These are phyloP conservation scores for Picathartes gymnocephalus DNA, from an alignment of 2,113 vertebrate genomes.

Conservation along the genomic window DNA sequence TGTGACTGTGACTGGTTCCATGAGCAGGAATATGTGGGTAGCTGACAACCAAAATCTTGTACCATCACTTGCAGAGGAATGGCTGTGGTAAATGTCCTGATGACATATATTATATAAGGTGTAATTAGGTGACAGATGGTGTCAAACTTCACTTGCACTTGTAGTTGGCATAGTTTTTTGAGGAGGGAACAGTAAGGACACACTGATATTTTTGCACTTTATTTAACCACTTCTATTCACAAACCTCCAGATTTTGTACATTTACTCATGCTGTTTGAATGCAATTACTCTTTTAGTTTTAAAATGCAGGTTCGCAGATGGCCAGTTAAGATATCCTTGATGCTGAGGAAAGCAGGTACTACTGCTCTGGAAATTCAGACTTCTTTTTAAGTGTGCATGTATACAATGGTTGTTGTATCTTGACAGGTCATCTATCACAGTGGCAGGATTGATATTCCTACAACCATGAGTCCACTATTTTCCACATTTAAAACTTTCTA, in stretches of 20 bases:
- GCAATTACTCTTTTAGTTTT: background rate
- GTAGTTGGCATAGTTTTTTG: background rate
- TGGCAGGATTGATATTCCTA: background rate
- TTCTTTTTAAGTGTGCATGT: background rate
- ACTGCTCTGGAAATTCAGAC: background rate
- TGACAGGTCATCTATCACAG: background rate
- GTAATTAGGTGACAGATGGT: slow-evolving; percentile 30
- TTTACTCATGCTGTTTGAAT: background rate
- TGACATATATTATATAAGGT: slow-evolving; percentile 25
- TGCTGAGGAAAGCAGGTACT: background rate
- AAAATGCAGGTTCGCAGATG: background rate
- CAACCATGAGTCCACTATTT: background rate
- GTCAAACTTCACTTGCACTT: background rate
- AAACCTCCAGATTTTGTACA: background rate
- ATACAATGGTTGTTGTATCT: background rate
- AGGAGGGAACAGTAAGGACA: background rate
- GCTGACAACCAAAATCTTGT: background rate
- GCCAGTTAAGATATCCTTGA: background rate
- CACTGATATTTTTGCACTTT: background rate
- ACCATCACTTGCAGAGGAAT: background rate
- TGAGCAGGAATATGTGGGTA: background rate
- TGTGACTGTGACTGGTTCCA: background rate
- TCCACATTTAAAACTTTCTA: background rate
- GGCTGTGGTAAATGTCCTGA: background rate
- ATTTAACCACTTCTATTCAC: background rate